Conservation (phyloP, 2,113 vertebrate species). For the Micronycteris hirsuta region DNA sequence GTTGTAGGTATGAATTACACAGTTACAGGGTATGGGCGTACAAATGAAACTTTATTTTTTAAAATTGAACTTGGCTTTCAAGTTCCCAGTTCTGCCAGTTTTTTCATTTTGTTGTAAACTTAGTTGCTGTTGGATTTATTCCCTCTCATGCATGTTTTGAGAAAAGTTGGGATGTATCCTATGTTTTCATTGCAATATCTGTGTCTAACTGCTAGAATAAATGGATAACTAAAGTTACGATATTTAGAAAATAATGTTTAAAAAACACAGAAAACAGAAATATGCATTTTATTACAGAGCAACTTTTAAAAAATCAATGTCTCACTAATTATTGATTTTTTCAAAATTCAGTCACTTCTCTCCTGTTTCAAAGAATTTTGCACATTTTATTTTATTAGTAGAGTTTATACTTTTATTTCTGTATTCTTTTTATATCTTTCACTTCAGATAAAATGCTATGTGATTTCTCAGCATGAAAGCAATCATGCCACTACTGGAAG, state of each 20-base stretch:
- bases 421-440: conserved; percentile 28
- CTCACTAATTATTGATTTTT: not conserved
- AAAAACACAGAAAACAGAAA: not conserved
- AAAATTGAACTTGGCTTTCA: not conserved
- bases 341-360: conserved; percentile 26
- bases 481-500: not conserved
- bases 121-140: not conserved
- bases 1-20: not conserved
- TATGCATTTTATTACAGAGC: not conserved
- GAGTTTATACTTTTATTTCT: conserved; percentile 27
- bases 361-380: not conserved
- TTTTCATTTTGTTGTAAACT: not conserved
- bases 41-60: not conserved
- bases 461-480: not conserved
- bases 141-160: not conserved
- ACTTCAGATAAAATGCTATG: conserved; percentile 32
- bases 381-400: conserved; percentile 9
- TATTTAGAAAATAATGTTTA: not conserved
- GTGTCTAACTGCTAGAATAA: not conserved
- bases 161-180: not conserved
- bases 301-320: not conserved
- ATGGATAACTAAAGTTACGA: not conserved
- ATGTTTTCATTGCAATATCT: not conserved
- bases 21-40: not conserved
- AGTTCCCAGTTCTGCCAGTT: not conserved